phyloP scores from a whole-genome alignment of 2,797 vertebrate genomes.

The Eutrigla gurnardus region DNA sequence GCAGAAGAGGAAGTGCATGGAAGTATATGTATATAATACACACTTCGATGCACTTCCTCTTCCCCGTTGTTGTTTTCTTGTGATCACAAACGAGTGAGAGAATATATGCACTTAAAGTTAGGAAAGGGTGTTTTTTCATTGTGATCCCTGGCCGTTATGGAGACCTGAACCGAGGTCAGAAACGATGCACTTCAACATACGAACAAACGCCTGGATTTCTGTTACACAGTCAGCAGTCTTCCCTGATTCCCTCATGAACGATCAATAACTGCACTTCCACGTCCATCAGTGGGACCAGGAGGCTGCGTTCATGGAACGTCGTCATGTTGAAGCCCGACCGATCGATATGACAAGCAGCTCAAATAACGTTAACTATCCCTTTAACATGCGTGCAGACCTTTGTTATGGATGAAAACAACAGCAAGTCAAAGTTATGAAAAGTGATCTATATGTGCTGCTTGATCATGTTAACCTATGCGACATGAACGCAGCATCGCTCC shows the following conservation, averaged over 20 bases:
- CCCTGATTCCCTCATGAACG: not conserved
- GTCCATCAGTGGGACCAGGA: not conserved
- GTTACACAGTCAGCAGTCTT: slow-evolving; percentile 3
- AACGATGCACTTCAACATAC: not conserved
- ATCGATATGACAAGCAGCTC: no score
- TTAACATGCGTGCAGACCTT: not conserved
- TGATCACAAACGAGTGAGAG: slow-evolving; percentile 22
- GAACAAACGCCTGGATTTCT: no score
- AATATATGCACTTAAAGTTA: slow-evolving; percentile 5
- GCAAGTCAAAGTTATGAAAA: not conserved
- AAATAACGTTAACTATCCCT: no score
- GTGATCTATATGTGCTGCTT: not conserved
- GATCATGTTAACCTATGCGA: not conserved
- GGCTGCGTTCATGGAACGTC: slow-evolving; percentile 11
- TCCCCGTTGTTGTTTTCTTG: slow-evolving; percentile 33
- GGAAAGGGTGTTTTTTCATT: not conserved
- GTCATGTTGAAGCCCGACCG: no score
- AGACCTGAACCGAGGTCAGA: not conserved
- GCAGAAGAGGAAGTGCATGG: slow-evolving; percentile 31
- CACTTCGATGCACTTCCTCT: not conserved
- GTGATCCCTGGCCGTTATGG: not conserved
- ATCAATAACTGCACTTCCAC: not conserved
- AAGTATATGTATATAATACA: not conserved
- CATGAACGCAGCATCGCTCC: slow-evolving; percentile 1
- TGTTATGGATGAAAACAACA: no score